Evolutionary conservation across 2,113 vertebrate species (phyloP).

Genomic region (Sylvia atricapilla): DNA sequence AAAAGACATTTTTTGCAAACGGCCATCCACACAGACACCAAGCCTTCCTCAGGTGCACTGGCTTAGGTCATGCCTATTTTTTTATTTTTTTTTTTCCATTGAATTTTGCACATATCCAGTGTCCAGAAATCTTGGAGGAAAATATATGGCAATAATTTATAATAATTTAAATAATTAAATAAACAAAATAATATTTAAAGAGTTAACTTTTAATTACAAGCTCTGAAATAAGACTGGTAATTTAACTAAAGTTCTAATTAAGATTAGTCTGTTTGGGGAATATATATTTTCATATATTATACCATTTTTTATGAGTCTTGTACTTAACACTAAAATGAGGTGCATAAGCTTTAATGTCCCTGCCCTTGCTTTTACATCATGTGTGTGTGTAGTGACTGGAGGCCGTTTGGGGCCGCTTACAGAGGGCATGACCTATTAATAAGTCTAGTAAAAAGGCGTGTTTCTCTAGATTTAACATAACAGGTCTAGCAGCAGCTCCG

Average conservation of each 20-base stretch:
- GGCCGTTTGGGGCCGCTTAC: background rate
- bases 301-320: background rate
- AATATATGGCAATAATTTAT: background rate
- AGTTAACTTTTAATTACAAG: background rate
- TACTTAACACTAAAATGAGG: background rate
- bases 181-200: background rate
- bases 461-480: fast-evolving
- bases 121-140: background rate
- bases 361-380: background rate
- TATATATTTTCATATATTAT: background rate
- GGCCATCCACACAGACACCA: background rate
- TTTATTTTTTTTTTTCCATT: background rate
- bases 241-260: background rate
- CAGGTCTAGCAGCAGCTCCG: background rate
- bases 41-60: background rate
- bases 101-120: background rate
- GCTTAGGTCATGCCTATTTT: background rate
- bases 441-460: background rate
- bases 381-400: background rate
- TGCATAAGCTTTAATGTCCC: background rate
- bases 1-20: background rate
- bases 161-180: background rate
- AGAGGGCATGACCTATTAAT: no score
- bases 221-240: background rate
- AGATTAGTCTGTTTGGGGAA: background rate